Conservation (phyloP, 2,113 vertebrate genomes). For the Lycaon pictus region DNA sequence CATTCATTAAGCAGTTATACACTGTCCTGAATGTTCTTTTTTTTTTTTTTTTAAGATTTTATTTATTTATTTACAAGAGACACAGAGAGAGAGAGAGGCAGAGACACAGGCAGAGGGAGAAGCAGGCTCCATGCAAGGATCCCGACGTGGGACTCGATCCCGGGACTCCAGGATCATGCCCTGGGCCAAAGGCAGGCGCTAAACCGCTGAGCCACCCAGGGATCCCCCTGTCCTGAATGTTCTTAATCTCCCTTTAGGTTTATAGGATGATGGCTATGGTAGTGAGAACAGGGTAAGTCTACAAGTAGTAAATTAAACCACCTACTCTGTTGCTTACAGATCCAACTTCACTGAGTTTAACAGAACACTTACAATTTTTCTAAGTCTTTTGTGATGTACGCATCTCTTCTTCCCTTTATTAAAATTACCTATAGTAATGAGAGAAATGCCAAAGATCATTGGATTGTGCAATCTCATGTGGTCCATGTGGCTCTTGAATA, state of each 20-base stretch:
- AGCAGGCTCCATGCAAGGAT: too few relatives aligned
- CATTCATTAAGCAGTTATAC: not conserved
- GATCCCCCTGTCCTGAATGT: not conserved
- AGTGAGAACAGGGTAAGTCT: not conserved
- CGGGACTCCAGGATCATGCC: too few relatives aligned
- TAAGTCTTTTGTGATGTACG: not conserved
- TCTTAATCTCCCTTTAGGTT: not conserved
- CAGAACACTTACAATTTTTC: not conserved
- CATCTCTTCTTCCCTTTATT: not conserved
- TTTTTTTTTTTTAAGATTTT: too few relatives aligned
- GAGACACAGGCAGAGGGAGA: too few relatives aligned
- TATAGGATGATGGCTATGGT: not conserved
- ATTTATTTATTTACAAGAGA: too few relatives aligned
- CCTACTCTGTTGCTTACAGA: not conserved
- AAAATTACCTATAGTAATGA: not conserved
- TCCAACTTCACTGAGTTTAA: constrained; percentile 8
- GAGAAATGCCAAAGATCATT: not conserved
- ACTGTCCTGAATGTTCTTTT: not conserved
- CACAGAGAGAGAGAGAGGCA: too few relatives aligned
- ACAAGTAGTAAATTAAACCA: not conserved
- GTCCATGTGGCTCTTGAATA: not conserved
- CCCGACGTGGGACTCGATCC: too few relatives aligned
- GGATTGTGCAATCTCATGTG: not conserved
- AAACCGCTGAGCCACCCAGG: too few relatives aligned
- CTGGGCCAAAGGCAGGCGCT: too few relatives aligned